These are phyloP conservation scores for Cichlasoma orientale DNA, from an alignment of 2,797 vertebrate species.

Conservation along the genomic window DNA sequence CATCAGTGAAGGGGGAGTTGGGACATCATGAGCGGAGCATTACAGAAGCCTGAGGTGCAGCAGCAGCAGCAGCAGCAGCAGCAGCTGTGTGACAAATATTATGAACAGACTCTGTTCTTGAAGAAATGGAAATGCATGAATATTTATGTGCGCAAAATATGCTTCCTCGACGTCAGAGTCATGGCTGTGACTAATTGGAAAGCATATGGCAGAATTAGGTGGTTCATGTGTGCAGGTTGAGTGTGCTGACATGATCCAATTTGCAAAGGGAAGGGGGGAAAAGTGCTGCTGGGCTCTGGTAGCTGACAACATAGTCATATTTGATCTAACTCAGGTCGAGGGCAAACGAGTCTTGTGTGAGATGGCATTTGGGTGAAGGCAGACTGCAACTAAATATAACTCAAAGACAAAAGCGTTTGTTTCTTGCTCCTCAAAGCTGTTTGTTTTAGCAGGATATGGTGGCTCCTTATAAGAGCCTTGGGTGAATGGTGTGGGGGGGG, in stretches of 20 bases:
- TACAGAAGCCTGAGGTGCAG: slow-evolving; percentile 12
- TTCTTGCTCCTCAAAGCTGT: slow-evolving; percentile 73
- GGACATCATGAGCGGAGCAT: slow-evolving; percentile 10
- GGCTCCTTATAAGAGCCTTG: slow-evolving; percentile 59
- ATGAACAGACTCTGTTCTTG: slow-evolving; percentile 7
- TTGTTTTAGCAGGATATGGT: slow-evolving; percentile 79
- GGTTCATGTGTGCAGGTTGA: not conserved
- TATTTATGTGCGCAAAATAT: not conserved
- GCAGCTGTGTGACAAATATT: slow-evolving; percentile 29
- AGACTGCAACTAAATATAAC: slow-evolving; percentile 75
- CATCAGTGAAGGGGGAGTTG: slow-evolving; percentile 44
- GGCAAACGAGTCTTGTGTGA: slow-evolving; percentile 42
- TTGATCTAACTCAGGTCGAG: slow-evolving; percentile 33
- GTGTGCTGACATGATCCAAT: not conserved
- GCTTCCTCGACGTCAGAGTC: not conserved
- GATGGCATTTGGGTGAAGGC: slow-evolving; percentile 49
- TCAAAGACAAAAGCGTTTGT: slow-evolving; percentile 78
- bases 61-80: slow-evolving; percentile 1
- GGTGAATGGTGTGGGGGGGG: slow-evolving; percentile 69
- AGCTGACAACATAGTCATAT: slow-evolving; percentile 32
- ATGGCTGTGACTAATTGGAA: slow-evolving; percentile 2
- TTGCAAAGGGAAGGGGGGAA: not conserved
- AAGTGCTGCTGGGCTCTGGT: not conserved
- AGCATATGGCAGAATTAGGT: not conserved
- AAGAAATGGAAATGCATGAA: not conserved